Conservation (phyloP, 1,140 invertebrate species). For the Yoshiicerus persimilis region DNA sequence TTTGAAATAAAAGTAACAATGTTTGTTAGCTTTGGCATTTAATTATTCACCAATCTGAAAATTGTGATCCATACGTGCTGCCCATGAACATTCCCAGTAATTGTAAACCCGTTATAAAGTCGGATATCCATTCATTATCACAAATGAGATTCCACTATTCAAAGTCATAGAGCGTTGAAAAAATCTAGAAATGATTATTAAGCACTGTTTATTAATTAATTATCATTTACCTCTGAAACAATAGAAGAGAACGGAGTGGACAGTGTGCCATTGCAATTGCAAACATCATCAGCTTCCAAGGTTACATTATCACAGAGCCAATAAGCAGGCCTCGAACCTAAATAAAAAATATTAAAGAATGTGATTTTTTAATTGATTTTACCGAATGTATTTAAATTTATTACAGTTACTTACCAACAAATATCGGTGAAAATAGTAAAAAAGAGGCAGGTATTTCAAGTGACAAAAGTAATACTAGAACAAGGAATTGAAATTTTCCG, state of each 20-base stretch:
- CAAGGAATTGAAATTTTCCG: slow-evolving; percentile 31
- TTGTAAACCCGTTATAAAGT: slow-evolving; percentile 34
- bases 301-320: background rate
- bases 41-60: slow-evolving; percentile 33
- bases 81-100: slow-evolving; percentile 35
- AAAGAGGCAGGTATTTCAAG: slow-evolving; percentile 41
- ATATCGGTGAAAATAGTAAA: slow-evolving; percentile 35
- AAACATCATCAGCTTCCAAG: background rate
- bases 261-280: background rate
- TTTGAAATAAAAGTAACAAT: no score
- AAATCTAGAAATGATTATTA: no score
- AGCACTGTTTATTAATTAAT: background rate
- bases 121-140: slow-evolving; percentile 26
- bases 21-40: no score
- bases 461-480: slow-evolving; percentile 24
- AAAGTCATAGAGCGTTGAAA: no score
- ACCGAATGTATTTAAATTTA: background rate
- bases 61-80: background rate
- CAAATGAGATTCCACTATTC: slow-evolving; percentile 40
- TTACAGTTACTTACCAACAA: background rate
- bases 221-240: slow-evolving; percentile 12
- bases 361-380: background rate
- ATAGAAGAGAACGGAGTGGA: background rate
- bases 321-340: background rate
- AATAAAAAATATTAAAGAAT: background rate